Evolutionary conservation across 2,797 vertebrate genomes (phyloP).

Genomic region (Telmatherina bonti): DNA sequence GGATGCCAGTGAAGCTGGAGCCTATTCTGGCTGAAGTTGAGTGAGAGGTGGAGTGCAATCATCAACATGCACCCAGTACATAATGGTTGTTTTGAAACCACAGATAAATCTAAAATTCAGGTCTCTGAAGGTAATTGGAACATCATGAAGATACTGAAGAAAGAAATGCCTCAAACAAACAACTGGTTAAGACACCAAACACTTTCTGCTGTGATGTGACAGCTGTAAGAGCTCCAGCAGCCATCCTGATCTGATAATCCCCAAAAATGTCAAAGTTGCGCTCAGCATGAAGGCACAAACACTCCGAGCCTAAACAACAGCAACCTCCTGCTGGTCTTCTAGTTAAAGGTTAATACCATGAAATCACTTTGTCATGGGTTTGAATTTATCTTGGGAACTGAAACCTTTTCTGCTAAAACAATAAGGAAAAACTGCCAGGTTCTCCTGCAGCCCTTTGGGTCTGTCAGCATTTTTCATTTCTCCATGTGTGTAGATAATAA

Average conservation of each 20-base stretch:
- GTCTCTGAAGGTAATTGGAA: not conserved
- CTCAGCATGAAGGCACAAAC: conserved; percentile 23
- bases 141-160: not conserved
- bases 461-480: not conserved
- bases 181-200: too few species aligned
- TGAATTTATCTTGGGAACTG: conserved; percentile 25
- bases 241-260: not conserved
- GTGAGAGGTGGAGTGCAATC: not conserved
- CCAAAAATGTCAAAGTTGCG: not conserved
- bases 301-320: conserved; percentile 7
- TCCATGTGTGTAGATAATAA: not conserved
- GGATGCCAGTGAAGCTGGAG: not conserved
- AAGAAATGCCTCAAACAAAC: not conserved
- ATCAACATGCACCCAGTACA: not conserved
- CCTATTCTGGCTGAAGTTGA: not conserved
- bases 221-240: too few species aligned
- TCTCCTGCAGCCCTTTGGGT: not conserved
- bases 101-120: not conserved
- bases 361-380: conserved; percentile 24
- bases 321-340: conserved; percentile 11
- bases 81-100: not conserved
- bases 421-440: not conserved
- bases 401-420: not conserved
- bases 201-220: too few species aligned
- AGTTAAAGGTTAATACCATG: conserved; percentile 8